Evolutionary conservation across 2,888 invertebrate species (phyloP).

Genomic region (Scrobipalpa costella): DNA sequence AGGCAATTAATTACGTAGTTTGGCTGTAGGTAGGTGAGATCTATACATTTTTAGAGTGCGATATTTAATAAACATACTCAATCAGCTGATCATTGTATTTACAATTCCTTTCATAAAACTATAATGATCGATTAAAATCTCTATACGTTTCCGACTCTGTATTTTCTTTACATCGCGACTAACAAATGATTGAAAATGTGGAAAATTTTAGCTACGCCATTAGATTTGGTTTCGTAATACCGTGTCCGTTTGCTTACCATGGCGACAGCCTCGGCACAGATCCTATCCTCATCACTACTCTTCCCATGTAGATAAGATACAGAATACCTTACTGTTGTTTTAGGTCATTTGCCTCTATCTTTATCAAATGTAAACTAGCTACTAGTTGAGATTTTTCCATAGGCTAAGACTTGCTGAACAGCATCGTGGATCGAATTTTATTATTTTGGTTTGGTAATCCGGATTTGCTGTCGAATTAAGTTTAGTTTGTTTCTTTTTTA

Average conservation of each 20-base stretch:
- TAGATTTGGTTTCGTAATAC: slow-evolving; percentile 6
- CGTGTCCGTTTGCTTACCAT: slow-evolving; percentile 9
- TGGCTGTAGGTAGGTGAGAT: too few species aligned
- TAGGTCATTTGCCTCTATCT: slow-evolving; percentile 15
- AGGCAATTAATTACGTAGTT: too few species aligned
- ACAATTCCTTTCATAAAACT: not conserved
- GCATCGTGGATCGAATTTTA: not conserved
- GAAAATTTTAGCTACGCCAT: not conserved
- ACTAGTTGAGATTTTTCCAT: not conserved
- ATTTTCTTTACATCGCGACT: not conserved
- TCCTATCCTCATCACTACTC: slow-evolving; percentile 3
- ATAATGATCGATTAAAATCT: not conserved
- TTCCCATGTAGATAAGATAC: slow-evolving; percentile 22
- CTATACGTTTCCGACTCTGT: not conserved
- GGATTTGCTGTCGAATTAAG: not conserved
- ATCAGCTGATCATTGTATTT: too few species aligned
- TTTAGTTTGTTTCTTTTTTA: not conserved
- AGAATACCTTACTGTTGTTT: slow-evolving; percentile 5
- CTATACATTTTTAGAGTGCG: too few species aligned
- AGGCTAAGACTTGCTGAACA: not conserved
- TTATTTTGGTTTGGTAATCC: slow-evolving; percentile 10
- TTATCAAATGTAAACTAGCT: slow-evolving; percentile 3
- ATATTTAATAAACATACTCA: too few species aligned
- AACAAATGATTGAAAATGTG: not conserved
- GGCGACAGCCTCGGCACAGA: slow-evolving; percentile 15